These are phyloP conservation scores for Balaenoptera acutorostrata DNA, from an alignment of 2,113 vertebrate species.

Conservation along the genomic window DNA sequence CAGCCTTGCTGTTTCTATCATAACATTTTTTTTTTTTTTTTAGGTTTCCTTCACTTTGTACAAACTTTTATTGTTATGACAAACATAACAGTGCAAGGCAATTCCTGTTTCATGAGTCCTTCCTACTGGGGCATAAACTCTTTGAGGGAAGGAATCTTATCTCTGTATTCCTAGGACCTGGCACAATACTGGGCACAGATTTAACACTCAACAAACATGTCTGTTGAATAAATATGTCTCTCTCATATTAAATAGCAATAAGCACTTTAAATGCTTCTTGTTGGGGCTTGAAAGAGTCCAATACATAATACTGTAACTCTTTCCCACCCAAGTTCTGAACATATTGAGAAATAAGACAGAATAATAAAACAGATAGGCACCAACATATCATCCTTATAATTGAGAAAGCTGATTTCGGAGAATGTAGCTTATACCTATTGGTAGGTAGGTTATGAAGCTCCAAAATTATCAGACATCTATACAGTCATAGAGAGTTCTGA, in stretches of 20 bases:
- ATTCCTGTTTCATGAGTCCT: not conserved
- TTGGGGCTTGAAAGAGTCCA: not conserved
- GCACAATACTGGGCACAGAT: not conserved
- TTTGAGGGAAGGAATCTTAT: not conserved
- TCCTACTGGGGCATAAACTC: not conserved
- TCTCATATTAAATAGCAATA: not conserved
- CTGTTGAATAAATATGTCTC: not conserved
- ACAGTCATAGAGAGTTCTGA: not conserved
- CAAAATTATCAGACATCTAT: not conserved
- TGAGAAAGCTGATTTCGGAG: conserved; percentile 10
- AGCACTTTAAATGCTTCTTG: not conserved
- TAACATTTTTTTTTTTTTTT: not conserved
- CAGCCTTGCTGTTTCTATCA: not conserved
- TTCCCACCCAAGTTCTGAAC: not conserved
- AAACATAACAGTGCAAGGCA: not conserved
- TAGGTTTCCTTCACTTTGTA: not conserved
- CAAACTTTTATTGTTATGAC: not conserved
- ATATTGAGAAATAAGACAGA: not conserved
- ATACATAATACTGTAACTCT: not conserved
- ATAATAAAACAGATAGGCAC: not conserved
- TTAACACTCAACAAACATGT: not conserved
- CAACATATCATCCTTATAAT: not conserved
- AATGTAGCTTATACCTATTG: not conserved
- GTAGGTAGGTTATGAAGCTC: not conserved
- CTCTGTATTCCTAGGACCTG: not conserved